Conservation (phyloP, 2,888 invertebrate genomes). For the Hydrotaea diabolus region DNA sequence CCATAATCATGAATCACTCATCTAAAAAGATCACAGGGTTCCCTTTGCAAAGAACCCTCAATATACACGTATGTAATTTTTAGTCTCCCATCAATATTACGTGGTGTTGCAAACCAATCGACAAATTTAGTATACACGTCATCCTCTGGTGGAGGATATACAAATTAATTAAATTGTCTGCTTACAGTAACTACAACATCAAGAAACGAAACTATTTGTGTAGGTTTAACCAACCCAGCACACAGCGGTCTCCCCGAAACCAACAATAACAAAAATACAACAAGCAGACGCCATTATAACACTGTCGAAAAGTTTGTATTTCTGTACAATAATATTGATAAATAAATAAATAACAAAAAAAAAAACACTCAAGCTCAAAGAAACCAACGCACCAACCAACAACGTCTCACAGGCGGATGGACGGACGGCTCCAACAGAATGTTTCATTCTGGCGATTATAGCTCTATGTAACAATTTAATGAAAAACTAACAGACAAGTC, state of each 20-base stretch:
- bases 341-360: not conserved
- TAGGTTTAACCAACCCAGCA: not conserved
- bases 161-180: not conserved
- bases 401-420: not conserved
- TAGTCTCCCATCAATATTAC: too few relatives aligned
- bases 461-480: slow-evolving; percentile 23
- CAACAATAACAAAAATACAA: not conserved
- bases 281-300: slow-evolving; percentile 25
- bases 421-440: too few relatives aligned
- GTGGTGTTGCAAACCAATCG: too few relatives aligned
- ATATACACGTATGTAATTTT: too few relatives aligned
- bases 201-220: not conserved
- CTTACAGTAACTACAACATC: not conserved
- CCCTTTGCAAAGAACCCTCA: too few relatives aligned
- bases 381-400: not conserved
- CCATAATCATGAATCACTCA: too few relatives aligned
- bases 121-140: too few relatives aligned
- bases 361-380: not conserved
- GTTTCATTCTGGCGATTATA: too few relatives aligned
- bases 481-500: not conserved
- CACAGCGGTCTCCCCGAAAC: not conserved
- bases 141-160: too few relatives aligned
- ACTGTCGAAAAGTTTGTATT: slow-evolving; percentile 16
- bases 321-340: slow-evolving; percentile 11
- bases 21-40: too few relatives aligned